A percentile compares a stretch with the other conserved stretches of the same genome.
These are phyloP conservation scores for Ceratotherium simum DNA, from an alignment of 2,113 vertebrate species.

Conservation along the genomic window DNA sequence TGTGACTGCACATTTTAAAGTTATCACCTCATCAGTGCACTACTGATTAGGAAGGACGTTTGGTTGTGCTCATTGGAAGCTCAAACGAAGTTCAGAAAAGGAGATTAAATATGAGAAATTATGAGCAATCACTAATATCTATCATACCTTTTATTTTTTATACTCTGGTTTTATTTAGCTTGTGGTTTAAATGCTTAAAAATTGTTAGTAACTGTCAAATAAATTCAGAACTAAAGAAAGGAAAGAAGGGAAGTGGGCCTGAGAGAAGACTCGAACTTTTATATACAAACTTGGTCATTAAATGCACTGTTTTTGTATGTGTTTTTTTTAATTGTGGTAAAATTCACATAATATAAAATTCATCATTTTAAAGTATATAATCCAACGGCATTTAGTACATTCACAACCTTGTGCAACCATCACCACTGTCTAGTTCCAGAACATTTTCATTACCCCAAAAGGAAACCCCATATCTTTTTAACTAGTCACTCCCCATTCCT, in stretches of 20 bases:
- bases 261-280: background rate
- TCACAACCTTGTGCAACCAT: background rate
- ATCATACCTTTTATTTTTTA: background rate
- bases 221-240: background rate
- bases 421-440: background rate
- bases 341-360: background rate
- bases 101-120: background rate
- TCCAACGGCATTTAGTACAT: background rate
- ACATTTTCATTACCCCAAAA: background rate
- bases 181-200: background rate
- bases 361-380: background rate
- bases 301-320: background rate
- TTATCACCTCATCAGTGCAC: background rate
- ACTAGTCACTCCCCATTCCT: background rate
- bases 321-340: background rate
- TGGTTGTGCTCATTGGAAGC: background rate
- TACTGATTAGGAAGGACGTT: background rate
- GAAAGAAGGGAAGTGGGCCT: background rate
- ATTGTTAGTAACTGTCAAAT: background rate
- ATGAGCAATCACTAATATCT: background rate
- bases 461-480: background rate
- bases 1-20: background rate
- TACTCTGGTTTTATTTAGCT: background rate
- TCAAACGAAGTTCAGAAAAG: background rate
- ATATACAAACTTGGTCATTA: background rate